A percentile compares a stretch with the other conserved stretches of the same genome.
Evolutionary conservation across 2,797 vertebrate species (phyloP).

Genomic region (Bufotes viridis): DNA sequence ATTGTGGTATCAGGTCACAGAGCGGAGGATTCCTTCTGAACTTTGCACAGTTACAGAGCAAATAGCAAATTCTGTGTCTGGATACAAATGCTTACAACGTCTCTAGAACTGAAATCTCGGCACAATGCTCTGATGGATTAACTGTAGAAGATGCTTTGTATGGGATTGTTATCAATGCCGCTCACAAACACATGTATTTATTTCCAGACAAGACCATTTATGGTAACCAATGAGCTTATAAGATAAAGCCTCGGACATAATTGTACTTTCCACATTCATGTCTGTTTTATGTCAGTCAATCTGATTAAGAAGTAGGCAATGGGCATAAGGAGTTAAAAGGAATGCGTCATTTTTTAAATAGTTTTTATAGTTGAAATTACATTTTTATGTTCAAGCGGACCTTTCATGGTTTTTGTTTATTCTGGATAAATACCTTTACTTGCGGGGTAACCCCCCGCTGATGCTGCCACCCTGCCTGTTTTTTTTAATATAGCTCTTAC

Average conservation of each 20-base stretch:
- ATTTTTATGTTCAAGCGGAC: too few species aligned
- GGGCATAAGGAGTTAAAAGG: background rate
- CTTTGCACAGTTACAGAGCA: conserved; percentile 46
- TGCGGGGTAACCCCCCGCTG: too few species aligned
- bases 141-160: background rate
- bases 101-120: background rate
- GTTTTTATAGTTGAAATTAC: too few species aligned
- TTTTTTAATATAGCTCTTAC: too few species aligned
- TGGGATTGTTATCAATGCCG: background rate
- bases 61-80: conserved; percentile 14
- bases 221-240: background rate
- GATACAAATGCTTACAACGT: conserved; percentile 1
- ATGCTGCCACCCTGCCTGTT: too few species aligned
- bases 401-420: too few species aligned
- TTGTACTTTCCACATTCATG: background rate
- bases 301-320: background rate
- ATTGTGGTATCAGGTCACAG: background rate
- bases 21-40: background rate
- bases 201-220: background rate
- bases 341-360: too few species aligned
- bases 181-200: background rate
- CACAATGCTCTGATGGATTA: background rate
- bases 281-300: background rate
- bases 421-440: too few species aligned
- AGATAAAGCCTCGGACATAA: background rate